These are phyloP conservation scores for Anadara kagoshimensis DNA, from an alignment of 1,140 invertebrate species.

Conservation along the genomic window DNA sequence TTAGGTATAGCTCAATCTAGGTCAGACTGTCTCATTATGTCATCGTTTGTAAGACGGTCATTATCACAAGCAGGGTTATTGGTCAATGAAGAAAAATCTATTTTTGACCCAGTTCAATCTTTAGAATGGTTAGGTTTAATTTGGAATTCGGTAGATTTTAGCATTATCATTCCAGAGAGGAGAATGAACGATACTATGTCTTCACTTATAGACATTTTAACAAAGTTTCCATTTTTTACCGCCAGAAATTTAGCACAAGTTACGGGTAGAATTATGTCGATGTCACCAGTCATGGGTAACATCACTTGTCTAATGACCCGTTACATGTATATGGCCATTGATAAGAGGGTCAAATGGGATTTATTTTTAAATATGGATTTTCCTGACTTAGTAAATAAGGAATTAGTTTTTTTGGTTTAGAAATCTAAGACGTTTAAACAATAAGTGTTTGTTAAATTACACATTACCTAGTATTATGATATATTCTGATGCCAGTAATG, in stretches of 20 bases:
- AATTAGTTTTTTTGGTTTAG: too few relatives aligned
- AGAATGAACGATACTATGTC: not conserved
- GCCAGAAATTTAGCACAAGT: conserved; percentile 6
- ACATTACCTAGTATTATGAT: too few relatives aligned
- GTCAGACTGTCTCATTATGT: not conserved
- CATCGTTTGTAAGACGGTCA: not conserved
- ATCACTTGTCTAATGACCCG: not conserved
- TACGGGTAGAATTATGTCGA: conserved; percentile 12
- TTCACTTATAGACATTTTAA: not conserved
- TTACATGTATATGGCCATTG: conserved; percentile 6
- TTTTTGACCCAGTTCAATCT: conserved; percentile 20
- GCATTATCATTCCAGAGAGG: too few relatives aligned
- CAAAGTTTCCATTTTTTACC: not conserved
- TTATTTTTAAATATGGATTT: not conserved
- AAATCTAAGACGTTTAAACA: too few relatives aligned
- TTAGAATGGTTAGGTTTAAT: conserved; percentile 37
- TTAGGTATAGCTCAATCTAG: not conserved
- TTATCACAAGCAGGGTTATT: conserved; percentile 28
- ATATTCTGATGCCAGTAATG: too few relatives aligned
- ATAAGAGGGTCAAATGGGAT: conserved; percentile 1
- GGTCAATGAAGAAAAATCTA: conserved; percentile 34
- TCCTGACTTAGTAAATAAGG: not conserved
- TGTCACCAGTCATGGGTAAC: conserved; percentile 20
- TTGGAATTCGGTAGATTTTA: conserved; percentile 22
- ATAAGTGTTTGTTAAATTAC: too few relatives aligned